phyloP scores from a whole-genome alignment of 1,140 invertebrate species.

The Drosophila sechellia region DNA sequence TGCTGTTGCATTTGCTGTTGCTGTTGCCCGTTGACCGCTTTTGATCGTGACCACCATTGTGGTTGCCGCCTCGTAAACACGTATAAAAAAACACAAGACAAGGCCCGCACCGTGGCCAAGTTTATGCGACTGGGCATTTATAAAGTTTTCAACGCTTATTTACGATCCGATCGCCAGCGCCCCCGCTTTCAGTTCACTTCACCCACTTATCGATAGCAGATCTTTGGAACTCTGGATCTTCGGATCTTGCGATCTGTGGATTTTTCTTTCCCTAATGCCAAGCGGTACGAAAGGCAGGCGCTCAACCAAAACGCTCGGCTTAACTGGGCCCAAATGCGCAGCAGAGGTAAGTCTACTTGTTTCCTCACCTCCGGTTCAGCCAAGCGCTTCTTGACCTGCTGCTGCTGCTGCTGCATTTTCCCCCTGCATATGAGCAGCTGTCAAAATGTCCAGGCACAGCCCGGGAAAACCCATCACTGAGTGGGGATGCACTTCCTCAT shows the following conservation, averaged over 20 bases:
- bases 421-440: conserved; percentile 36
- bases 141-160: conserved; percentile 81
- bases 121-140: conserved; percentile 75
- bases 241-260: conserved; percentile 20
- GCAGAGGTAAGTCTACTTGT: conserved; percentile 11
- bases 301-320: conserved; percentile 36
- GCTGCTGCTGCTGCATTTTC: conserved; percentile 24
- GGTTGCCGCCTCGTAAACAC: conserved; percentile 81
- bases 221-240: background rate
- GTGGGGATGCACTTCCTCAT: conserved; percentile 21
- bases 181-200: conserved; percentile 26
- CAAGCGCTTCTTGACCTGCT: conserved; percentile 43
- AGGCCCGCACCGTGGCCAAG: conserved; percentile 42
- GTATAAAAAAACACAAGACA: conserved; percentile 49
- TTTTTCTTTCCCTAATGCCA: conserved; percentile 19
- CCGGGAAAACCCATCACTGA: conserved; percentile 7
- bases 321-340: conserved; percentile 17
- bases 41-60: conserved; percentile 82
- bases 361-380: conserved; percentile 17
- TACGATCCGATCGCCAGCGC: conserved; percentile 62
- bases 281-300: conserved; percentile 12
- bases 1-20: conserved; percentile 13
- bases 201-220: conserved; percentile 40
- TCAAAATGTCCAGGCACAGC: conserved; percentile 40
- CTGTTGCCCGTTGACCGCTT: conserved; percentile 62